Conservation (phyloP, 64 coral and sea anemone genomes). For the Pachyseris speciosa region DNA sequence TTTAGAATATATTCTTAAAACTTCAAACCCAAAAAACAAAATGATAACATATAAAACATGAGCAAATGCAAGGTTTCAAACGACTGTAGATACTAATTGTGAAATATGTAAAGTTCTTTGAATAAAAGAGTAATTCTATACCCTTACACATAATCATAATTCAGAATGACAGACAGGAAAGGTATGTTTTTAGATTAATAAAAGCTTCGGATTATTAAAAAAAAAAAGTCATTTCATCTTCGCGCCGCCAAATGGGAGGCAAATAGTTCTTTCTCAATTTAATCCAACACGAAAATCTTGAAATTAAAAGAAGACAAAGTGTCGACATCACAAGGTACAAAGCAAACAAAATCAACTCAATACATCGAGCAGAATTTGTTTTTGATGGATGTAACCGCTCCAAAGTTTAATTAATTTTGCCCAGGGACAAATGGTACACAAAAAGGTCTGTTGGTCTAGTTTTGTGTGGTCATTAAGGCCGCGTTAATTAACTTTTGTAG, state of each 20-base stretch:
- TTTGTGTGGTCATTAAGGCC: slow-evolving; percentile 40
- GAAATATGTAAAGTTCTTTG: slow-evolving; percentile 25
- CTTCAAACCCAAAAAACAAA: background rate
- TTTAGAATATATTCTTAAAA: slow-evolving; percentile 36
- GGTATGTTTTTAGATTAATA: slow-evolving; percentile 28
- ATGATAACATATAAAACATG: background rate
- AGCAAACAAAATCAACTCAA: slow-evolving; percentile 39
- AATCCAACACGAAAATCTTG: background rate
- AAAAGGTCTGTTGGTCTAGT: slow-evolving; percentile 61
- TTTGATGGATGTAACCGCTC: slow-evolving; percentile 66
- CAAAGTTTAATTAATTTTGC: slow-evolving; percentile 79
- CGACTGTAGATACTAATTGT: slow-evolving; percentile 31
- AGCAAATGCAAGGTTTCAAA: slow-evolving; percentile 3
- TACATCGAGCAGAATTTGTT: slow-evolving; percentile 20
- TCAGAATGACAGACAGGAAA: background rate
- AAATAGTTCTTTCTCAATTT: slow-evolving; percentile 19
- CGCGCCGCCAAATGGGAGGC: background rate
- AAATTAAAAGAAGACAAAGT: slow-evolving; percentile 50
- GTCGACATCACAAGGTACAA: slow-evolving; percentile 20
- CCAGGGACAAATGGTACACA: slow-evolving; percentile 31
- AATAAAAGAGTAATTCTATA: slow-evolving; percentile 38
- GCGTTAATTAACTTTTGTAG: slow-evolving; percentile 73
- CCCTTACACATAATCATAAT: background rate
- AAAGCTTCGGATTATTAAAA: background rate
- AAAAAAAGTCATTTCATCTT: background rate